phyloP scores from a whole-genome alignment of 2,113 vertebrate species.

The Python bivittatus region DNA sequence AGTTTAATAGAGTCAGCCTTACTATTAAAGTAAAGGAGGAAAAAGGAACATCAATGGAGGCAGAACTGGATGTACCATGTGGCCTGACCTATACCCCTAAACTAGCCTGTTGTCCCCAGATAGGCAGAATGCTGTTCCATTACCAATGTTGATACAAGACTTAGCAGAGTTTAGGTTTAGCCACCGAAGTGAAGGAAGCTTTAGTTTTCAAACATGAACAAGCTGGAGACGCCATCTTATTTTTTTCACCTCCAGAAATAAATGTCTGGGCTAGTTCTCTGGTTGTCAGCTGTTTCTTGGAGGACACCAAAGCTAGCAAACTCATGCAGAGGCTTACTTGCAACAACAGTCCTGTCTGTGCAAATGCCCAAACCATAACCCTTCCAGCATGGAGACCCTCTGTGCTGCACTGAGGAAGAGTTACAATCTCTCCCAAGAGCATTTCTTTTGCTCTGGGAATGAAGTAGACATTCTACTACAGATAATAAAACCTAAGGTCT shows the following conservation, averaged over 20 bases:
- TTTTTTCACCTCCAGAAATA: not conserved
- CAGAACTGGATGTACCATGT: not conserved
- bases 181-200: not conserved
- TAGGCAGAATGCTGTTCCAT: not conserved
- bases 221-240: not conserved
- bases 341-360: not conserved
- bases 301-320: not conserved
- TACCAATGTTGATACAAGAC: not conserved
- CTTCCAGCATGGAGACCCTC: not conserved
- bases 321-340: not conserved
- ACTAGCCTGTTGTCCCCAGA: not conserved
- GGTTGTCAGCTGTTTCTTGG: no score
- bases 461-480: not conserved
- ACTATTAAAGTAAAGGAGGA: not conserved
- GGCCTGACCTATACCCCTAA: not conserved
- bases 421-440: not conserved
- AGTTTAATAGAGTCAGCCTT: not conserved
- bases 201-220: not conserved
- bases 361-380: not conserved
- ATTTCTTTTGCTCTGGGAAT: not conserved
- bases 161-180: not conserved
- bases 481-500: not conserved
- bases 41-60: not conserved
- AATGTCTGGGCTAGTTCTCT: not conserved
- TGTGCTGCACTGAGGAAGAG: not conserved